Percentiles rank a stretch among this genome's conserved stretches.
Evolutionary conservation across 2,888 invertebrate genomes (phyloP).

Genomic region (Meteorus colon): DNA sequence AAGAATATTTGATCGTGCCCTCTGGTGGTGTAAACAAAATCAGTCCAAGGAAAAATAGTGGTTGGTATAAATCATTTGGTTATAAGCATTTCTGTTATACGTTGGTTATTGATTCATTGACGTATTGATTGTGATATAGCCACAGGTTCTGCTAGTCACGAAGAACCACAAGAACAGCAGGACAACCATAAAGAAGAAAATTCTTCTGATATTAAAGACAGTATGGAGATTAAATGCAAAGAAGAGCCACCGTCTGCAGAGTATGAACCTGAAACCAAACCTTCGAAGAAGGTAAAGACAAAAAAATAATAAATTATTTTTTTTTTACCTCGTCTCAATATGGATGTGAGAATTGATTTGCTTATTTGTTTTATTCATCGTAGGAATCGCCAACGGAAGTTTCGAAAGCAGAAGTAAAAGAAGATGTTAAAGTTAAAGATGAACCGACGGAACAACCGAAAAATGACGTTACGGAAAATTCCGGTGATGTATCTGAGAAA

Average conservation of each 20-base stretch:
- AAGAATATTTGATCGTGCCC: constrained; percentile 77
- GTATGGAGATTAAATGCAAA: constrained; percentile 55
- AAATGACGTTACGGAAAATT: constrained; percentile 46
- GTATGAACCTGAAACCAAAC: constrained; percentile 46
- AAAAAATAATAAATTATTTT: not conserved
- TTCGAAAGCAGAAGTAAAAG: constrained; percentile 44
- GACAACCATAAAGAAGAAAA: constrained; percentile 62
- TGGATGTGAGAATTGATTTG: not conserved
- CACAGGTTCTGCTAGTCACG: constrained; percentile 26
- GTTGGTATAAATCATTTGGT: constrained; percentile 52
- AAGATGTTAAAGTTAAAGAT: constrained; percentile 40
- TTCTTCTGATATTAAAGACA: constrained; percentile 54
- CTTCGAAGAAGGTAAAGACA: constrained; percentile 17
- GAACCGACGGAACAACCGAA: constrained; percentile 47
- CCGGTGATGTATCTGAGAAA: constrained; percentile 53
- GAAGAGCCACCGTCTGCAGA: constrained; percentile 49
- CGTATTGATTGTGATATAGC: constrained; percentile 29
- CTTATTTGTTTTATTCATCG: not conserved
- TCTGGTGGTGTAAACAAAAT: constrained; percentile 63
- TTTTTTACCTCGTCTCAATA: not conserved
- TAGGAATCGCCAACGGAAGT: constrained; percentile 35
- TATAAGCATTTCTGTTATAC: not conserved
- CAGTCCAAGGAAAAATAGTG: constrained; percentile 63
- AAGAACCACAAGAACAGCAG: constrained; percentile 39
- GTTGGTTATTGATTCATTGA: constrained; percentile 4